A percentile compares a stretch with the other conserved stretches of the same genome.
Evolutionary conservation across 2,797 vertebrate genomes (phyloP).

Genomic region (Phoebastria nigripes): DNA sequence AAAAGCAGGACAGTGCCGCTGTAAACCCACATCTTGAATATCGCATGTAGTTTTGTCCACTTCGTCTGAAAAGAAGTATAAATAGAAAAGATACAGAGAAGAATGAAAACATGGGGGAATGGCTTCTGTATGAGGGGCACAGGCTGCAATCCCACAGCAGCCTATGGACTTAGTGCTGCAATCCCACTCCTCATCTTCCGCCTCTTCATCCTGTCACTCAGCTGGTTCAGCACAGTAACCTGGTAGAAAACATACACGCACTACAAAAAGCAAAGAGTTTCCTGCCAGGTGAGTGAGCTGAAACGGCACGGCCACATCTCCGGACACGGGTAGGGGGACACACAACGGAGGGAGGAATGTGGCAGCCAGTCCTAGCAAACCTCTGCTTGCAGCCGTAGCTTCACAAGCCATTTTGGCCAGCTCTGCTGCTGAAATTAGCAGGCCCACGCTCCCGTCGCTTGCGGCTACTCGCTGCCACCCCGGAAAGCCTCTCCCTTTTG

Average conservation of each 20-base stretch:
- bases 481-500: not conserved
- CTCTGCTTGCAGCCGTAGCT: not conserved
- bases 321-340: fast-evolving
- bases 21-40: not conserved
- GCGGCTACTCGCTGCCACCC: fast-evolving
- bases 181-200: not conserved
- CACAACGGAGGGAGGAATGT: fast-evolving
- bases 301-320: not conserved
- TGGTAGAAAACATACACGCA: not conserved
- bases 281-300: not conserved
- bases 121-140: not conserved
- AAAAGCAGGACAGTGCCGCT: not conserved
- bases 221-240: not conserved
- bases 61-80: not conserved
- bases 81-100: not conserved
- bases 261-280: not conserved
- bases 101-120: not conserved
- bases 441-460: not conserved
- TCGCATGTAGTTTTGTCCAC: not conserved
- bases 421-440: not conserved
- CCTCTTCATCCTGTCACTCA: not conserved
- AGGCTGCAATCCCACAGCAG: not conserved
- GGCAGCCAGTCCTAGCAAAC: not conserved
- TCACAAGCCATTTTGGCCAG: not conserved
- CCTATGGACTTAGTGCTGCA: not conserved